These are phyloP conservation scores for Vicugna pacos DNA, from an alignment of 2,113 vertebrate genomes.

Conservation along the genomic window DNA sequence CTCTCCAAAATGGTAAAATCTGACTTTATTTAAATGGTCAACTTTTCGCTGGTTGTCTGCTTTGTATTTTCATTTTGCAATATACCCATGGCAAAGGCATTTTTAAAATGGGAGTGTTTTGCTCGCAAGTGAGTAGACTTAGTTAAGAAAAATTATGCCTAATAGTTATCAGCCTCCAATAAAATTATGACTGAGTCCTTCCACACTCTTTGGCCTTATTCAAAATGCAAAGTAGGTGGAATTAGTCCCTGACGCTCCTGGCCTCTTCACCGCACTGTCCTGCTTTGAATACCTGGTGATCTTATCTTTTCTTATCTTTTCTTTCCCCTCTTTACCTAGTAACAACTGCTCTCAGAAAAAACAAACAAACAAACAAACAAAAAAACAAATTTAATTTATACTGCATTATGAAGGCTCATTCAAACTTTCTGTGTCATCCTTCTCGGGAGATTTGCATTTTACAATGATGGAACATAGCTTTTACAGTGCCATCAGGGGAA, in stretches of 20 bases:
- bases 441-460: neutral
- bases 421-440: neutral
- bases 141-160: neutral
- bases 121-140: neutral
- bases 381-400: neutral
- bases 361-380: neutral
- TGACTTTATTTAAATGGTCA: neutral
- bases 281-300: neutral
- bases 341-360: neutral
- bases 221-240: neutral
- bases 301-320: neutral
- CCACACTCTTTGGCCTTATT: neutral
- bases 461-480: neutral
- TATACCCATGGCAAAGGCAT: neutral
- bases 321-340: neutral
- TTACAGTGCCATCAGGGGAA: neutral
- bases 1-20: neutral
- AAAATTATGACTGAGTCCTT: neutral
- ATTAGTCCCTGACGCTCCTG: neutral
- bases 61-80: neutral
- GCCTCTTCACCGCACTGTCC: neutral
- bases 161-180: neutral
- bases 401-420: neutral
- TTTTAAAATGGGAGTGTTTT: neutral
- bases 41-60: neutral